Evolutionary conservation across 2,888 invertebrate species (phyloP).

Genomic region (Tetragonisca angustula): DNA sequence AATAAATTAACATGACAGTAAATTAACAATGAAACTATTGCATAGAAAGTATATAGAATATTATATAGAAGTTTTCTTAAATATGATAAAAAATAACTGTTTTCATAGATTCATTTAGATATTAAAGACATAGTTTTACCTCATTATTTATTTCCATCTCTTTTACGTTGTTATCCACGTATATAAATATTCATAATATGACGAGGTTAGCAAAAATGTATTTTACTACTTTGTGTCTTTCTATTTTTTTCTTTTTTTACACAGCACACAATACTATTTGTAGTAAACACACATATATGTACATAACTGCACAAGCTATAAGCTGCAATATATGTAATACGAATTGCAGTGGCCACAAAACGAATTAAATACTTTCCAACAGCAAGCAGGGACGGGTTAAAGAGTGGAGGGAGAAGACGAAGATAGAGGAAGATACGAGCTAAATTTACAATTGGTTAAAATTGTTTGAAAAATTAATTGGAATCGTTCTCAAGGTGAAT

Average conservation of each 20-base stretch:
- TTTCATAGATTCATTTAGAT: neutral
- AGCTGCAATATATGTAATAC: neutral
- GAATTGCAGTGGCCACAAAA: neutral
- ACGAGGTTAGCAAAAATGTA: too few species aligned
- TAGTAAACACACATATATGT: neutral
- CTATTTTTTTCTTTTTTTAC: neutral
- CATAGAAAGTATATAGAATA: too few species aligned
- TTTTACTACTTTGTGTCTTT: too few species aligned
- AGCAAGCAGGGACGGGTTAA: too few species aligned
- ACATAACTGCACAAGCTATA: neutral
- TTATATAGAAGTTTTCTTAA: too few species aligned
- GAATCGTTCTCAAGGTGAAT: constrained; percentile 6
- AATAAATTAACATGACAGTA: neutral
- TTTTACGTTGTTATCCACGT: constrained; percentile 56
- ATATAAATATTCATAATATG: too few species aligned
- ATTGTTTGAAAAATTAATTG: constrained; percentile 3
- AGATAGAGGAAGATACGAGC: neutral
- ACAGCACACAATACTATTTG: neutral
- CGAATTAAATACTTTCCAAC: neutral
- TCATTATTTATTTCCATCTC: constrained; percentile 78
- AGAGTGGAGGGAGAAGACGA: neutral
- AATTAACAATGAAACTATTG: too few species aligned
- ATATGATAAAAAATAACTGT: neutral
- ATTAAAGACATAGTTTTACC: constrained; percentile 63
- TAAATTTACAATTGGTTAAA: constrained; percentile 10